phyloP scores from a whole-genome alignment of 1,140 invertebrate genomes.

The Drosophila parvula region DNA sequence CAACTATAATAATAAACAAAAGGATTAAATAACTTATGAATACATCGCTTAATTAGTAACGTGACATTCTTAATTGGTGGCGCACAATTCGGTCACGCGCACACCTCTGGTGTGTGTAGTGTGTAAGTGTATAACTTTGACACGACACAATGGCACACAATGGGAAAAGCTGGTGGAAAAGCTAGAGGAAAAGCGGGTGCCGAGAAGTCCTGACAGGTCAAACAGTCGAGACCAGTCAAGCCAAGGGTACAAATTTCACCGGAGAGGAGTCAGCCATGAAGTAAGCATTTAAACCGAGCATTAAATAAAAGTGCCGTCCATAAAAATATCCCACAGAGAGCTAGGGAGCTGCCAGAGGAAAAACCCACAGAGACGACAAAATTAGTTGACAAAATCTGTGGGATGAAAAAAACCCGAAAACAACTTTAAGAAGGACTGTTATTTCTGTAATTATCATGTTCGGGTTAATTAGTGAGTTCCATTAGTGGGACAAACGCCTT shows the following conservation, averaged over 20 bases:
- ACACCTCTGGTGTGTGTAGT: conserved; percentile 1
- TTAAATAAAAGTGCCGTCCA: conserved; percentile 31
- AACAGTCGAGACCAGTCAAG: conserved; percentile 15
- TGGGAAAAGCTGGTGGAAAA: conserved; percentile 4
- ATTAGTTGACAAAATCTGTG: conserved; percentile 12
- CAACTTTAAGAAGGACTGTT: conserved; percentile 6
- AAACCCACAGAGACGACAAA: conserved; percentile 4
- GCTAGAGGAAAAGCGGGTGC: conserved; percentile 3
- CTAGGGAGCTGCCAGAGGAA: too few species aligned
- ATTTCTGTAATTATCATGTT: neutral
- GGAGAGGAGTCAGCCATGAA: conserved; percentile 7
- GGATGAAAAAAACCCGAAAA: too few species aligned
- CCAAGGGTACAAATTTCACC: conserved; percentile 21
- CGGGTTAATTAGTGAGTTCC: neutral
- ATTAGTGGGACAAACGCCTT: neutral
- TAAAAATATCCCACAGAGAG: conserved; percentile 29
- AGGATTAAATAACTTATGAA: neutral
- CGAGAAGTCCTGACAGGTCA: conserved; percentile 22
- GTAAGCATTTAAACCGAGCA: conserved; percentile 37
- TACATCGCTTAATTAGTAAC: neutral
- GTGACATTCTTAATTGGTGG: neutral
- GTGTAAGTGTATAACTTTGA: conserved; percentile 29
- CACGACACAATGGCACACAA: conserved; percentile 28
- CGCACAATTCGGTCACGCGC: neutral
- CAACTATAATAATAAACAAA: neutral